Evolutionary conservation across 2,797 vertebrate species (phyloP).

Genomic region (Gobionotothen gibberifrons): DNA sequence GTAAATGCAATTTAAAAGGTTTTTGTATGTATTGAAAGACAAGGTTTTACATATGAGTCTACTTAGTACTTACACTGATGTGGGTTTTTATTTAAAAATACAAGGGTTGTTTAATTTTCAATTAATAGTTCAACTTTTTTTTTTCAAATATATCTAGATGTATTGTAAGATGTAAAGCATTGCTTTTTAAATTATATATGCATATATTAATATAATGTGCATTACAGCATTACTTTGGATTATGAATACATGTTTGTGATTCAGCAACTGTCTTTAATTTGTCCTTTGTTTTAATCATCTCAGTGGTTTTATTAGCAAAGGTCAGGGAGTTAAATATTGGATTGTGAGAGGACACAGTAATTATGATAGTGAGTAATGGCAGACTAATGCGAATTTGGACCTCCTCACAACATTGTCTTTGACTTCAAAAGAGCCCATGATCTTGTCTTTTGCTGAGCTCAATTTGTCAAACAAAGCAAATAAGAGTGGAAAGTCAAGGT

Average conservation of each 20-base stretch:
- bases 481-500: slow-evolving; percentile 54
- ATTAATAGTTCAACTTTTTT: not conserved
- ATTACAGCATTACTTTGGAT: slow-evolving; percentile 11
- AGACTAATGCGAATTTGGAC: slow-evolving; percentile 55
- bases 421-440: slow-evolving; percentile 51
- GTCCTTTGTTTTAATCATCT: slow-evolving; percentile 57
- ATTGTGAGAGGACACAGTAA: slow-evolving; percentile 59
- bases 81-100: not conserved
- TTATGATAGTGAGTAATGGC: slow-evolving; percentile 61
- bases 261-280: slow-evolving; percentile 13
- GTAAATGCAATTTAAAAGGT: not conserved
- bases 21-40: not conserved
- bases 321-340: slow-evolving; percentile 58
- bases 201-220: not conserved
- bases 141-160: not conserved
- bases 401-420: slow-evolving; percentile 47
- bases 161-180: not conserved
- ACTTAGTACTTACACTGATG: not conserved
- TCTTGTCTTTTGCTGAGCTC: slow-evolving; percentile 34
- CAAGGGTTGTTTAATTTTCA: not conserved
- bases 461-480: slow-evolving; percentile 63
- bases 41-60: not conserved
- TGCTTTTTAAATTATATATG: not conserved
- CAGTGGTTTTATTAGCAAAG: slow-evolving; percentile 49
- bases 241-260: not conserved